These are phyloP conservation scores for Agrochola litura DNA, from an alignment of 2,888 invertebrate genomes.

Conservation along the genomic window DNA sequence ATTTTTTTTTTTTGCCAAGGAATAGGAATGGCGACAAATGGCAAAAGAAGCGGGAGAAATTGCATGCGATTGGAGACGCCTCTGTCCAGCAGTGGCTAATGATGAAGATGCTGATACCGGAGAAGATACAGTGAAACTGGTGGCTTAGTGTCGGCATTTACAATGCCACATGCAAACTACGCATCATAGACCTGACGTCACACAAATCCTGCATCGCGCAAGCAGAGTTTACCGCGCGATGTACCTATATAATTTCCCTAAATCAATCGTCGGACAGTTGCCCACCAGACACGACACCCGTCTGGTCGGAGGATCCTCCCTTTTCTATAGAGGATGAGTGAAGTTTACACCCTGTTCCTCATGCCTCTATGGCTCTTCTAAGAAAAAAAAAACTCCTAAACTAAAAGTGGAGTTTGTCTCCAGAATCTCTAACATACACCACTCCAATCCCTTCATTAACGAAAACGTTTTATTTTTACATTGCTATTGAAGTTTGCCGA, in stretches of 20 bases:
- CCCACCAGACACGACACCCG: too few species aligned
- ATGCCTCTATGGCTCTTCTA: neutral
- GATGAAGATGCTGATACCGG: neutral
- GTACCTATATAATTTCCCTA: too few species aligned
- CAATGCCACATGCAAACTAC: too few species aligned
- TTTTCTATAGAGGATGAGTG: too few species aligned
- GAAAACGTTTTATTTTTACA: slow-evolving; percentile 21
- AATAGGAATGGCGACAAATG: neutral
- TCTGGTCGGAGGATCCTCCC: too few species aligned
- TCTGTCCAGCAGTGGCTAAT: neutral
- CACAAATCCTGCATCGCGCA: too few species aligned
- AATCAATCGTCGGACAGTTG: too few species aligned
- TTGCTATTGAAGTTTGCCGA: neutral
- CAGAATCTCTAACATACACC: neutral
- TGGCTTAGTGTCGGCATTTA: too few species aligned
- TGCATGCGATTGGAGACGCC: neutral
- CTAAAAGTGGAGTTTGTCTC: neutral
- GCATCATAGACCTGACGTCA: too few species aligned
- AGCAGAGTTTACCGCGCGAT: too few species aligned
- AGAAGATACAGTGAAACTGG: neutral
- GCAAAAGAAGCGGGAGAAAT: neutral
- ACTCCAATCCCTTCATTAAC: slow-evolving; percentile 20
- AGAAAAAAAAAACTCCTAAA: neutral
- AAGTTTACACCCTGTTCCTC: too few species aligned
- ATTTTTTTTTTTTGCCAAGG: neutral